Conservation (phyloP, 2,113 vertebrate species). For the Dascyllus trimaculatus region DNA sequence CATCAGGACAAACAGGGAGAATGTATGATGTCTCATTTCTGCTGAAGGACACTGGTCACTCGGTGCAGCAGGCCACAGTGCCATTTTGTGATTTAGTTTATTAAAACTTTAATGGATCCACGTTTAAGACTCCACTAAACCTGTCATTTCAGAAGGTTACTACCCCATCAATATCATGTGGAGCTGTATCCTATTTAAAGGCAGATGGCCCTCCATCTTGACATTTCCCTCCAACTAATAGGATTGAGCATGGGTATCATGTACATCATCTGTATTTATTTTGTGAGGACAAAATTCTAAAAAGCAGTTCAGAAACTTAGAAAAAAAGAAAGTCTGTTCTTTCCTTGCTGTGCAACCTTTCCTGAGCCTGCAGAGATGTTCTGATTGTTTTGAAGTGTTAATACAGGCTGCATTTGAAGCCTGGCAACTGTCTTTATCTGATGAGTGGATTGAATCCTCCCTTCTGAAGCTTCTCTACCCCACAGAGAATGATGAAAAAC, state of each 20-base stretch:
- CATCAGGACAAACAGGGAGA: neutral
- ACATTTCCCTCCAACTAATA: slow-evolving; percentile 56
- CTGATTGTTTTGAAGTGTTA: slow-evolving; percentile 69
- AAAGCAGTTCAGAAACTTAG: slow-evolving; percentile 27
- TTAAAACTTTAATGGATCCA: slow-evolving; percentile 59
- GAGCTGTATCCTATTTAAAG: slow-evolving; percentile 19
- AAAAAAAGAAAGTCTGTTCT: slow-evolving; percentile 20
- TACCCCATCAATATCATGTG: slow-evolving; percentile 34
- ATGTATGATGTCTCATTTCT: neutral
- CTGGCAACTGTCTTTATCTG: slow-evolving; percentile 56
- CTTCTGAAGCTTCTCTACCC: slow-evolving; percentile 46
- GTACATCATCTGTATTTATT: slow-evolving; percentile 39
- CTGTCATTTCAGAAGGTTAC: slow-evolving; percentile 66
- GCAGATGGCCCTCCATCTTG: slow-evolving; percentile 29
- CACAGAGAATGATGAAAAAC: slow-evolving; percentile 42
- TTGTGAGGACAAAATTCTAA: slow-evolving; percentile 15
- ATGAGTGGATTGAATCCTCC: slow-evolving; percentile 56
- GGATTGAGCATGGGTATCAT: slow-evolving; percentile 19
- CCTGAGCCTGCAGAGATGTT: slow-evolving; percentile 39
- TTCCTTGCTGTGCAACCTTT: slow-evolving; percentile 57
- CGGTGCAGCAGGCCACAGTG: neutral
- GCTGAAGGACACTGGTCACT: slow-evolving; percentile 53
- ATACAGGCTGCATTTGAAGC: slow-evolving; percentile 51
- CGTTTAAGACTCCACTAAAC: slow-evolving; percentile 51
- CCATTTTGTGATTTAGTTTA: slow-evolving; percentile 40